Conservation (phyloP, 2,888 invertebrate species). For the Eudemis profundana region DNA sequence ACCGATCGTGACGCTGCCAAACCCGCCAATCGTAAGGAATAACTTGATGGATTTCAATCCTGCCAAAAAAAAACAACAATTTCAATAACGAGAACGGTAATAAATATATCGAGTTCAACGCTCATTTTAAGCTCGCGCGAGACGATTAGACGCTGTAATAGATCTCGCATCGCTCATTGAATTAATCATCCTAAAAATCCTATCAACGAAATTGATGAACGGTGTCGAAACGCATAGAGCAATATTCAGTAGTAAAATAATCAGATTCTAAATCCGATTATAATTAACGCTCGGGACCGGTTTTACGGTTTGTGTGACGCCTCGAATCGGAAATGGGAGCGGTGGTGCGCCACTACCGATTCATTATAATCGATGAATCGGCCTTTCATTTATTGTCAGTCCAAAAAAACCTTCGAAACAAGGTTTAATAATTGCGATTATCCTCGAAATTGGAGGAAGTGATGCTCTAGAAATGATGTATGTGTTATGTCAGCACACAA, state of each 20-base stretch:
- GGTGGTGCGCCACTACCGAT: slow-evolving; percentile 64
- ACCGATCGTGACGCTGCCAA: slow-evolving; percentile 32
- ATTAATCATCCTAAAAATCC: slow-evolving; percentile 73
- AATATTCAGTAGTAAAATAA: slow-evolving; percentile 77
- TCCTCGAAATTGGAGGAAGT: slow-evolving; percentile 67
- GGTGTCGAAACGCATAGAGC: slow-evolving; percentile 72
- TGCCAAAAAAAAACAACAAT: slow-evolving; percentile 34
- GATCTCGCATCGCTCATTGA: slow-evolving; percentile 62
- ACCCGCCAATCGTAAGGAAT: slow-evolving; percentile 24
- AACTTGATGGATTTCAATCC: slow-evolving; percentile 37
- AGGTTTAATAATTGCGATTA: slow-evolving; percentile 70
- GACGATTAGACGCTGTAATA: slow-evolving; percentile 57
- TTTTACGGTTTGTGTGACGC: slow-evolving; percentile 64
- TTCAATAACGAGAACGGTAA: slow-evolving; percentile 35
- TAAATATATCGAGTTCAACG: slow-evolving; percentile 43
- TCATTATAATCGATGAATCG: slow-evolving; percentile 83
- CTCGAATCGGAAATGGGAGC: slow-evolving; percentile 74
- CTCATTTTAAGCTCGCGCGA: slow-evolving; percentile 47
- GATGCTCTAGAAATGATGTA: slow-evolving; percentile 56
- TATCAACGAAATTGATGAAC: slow-evolving; percentile 74
- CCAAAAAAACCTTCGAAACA: slow-evolving; percentile 64
- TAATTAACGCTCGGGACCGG: slow-evolving; percentile 80
- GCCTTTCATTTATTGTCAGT: slow-evolving; percentile 67
- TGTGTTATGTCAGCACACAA: slow-evolving; percentile 20
- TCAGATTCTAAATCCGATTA: slow-evolving; percentile 77